Conservation (phyloP, 2,797 vertebrate species). For the Rhabdophis nuchalis region DNA sequence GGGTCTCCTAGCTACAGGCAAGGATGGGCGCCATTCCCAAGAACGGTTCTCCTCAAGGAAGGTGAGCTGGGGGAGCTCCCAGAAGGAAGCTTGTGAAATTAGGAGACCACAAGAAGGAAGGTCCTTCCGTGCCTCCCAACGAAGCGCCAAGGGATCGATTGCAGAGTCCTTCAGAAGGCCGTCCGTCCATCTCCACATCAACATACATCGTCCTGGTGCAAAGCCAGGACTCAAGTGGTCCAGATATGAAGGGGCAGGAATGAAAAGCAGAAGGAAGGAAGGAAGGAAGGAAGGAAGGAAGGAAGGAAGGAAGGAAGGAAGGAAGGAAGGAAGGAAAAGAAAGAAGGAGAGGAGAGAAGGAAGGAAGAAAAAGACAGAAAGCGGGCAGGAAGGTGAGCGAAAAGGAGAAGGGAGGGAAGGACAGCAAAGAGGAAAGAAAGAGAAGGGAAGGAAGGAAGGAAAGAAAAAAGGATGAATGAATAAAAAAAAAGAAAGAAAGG, state of each 20-base stretch:
- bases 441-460: no score
- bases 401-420: no score
- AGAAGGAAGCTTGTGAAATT: not conserved
- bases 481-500: no score
- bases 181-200: not conserved
- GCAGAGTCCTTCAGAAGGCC: not conserved
- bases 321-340: no score
- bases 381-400: no score
- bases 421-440: no score
- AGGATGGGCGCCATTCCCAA: not conserved
- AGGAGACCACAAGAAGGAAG: not conserved
- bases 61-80: not conserved
- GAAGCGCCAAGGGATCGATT: not conserved
- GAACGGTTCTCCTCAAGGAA: no score
- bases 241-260: not conserved
- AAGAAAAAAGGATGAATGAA: no score
- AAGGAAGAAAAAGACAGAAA: no score
- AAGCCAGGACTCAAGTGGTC: not conserved
- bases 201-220: not conserved
- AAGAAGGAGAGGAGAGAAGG: no score
- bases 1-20: not conserved
- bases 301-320: not conserved
- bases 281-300: not conserved
- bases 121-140: not conserved
- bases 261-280: not conserved